Evolutionary conservation across 1,140 invertebrate species (phyloP), one percentile per base, ranked within the genome.

Genomic region (Megalopta genalis): DNA sequence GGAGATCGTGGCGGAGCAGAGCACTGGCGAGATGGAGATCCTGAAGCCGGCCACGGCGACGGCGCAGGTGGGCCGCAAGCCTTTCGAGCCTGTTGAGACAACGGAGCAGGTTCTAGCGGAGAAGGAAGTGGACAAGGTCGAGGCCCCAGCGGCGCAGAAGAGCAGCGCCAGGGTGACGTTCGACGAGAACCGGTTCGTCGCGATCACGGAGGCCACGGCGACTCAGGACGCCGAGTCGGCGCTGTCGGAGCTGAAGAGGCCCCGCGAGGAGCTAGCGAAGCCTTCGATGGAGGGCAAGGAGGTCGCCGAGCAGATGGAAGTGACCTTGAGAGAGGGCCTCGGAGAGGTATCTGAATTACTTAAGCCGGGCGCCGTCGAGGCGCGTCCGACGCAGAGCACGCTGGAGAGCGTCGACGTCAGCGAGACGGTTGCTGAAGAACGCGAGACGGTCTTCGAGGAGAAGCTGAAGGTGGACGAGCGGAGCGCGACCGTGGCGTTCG

Each of bases 401-500:
- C 84, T 92, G n/a, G 89, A 91, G 72, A 86, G 87, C 72, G 75
- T 92, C 7, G 83, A 87, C 23, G 79, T 88, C 18, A 88, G 78
- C 12, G 88, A 92, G 82, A 86, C 88, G 0, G 62, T 90, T 14
- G 62, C 88, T 12, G 84, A 89, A 82, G 90, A 93, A 57, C 84
- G 90, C 42, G 88, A 92, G 76, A 71, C 76, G 12, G 75, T 87
- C 54, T 91, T 93, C 25, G 80, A 81, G 25, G 82, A 82, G 16
- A 84, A 88, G 59, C 86, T 90, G 76, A 86, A 89, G 65, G 82
- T 88, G 6, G 83, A 88, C 49, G 77, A 83, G 14, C 88, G 89
- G 52, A 91, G 83, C 72, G 94, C 91, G 5, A 89, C 89, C n/a
- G 72, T 93, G 16, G 84, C 81, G 27, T 90, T 94, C 67, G 89